Evolutionary conservation across 92 coral and sea anemone species (phyloP).

Genomic region (Pocillopora meandrina): DNA sequence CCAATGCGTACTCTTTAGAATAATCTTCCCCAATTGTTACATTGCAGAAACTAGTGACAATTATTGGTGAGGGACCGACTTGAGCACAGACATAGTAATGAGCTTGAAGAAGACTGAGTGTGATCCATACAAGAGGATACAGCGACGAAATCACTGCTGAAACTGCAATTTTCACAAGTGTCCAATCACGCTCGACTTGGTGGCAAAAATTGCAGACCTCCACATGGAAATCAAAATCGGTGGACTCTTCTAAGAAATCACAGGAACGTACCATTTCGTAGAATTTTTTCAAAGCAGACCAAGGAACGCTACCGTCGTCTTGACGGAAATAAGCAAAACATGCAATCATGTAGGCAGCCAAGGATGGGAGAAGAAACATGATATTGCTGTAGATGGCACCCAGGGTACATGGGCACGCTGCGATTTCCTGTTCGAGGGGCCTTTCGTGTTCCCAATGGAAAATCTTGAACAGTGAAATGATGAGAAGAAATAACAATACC

Average conservation of each 20-base stretch:
- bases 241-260: conserved; percentile 3
- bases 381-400: conserved; percentile 36
- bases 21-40: neutral
- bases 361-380: conserved; percentile 53
- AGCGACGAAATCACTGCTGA: conserved; percentile 28
- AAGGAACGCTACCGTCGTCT: conserved; percentile 42
- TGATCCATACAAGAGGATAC: conserved; percentile 33
- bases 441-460: conserved; percentile 10
- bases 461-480: conserved; percentile 31
- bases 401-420: conserved; percentile 51
- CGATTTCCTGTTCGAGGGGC: too few species aligned
- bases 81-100: conserved; percentile 18
- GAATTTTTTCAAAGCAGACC: conserved; percentile 46
- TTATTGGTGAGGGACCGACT: neutral
- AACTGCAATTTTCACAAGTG: conserved; percentile 27
- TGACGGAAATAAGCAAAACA: conserved; percentile 49
- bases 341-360: conserved; percentile 33
- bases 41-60: neutral
- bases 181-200: conserved; percentile 25
- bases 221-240: conserved; percentile 11
- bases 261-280: conserved; percentile 29
- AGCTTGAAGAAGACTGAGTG: conserved; percentile 33
- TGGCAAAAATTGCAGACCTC: conserved; percentile 24
- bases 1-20: neutral
- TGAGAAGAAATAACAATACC: conserved; percentile 33